phyloP scores from a whole-genome alignment of 2,113 vertebrate genomes.

The Heteronetta atricapilla region DNA sequence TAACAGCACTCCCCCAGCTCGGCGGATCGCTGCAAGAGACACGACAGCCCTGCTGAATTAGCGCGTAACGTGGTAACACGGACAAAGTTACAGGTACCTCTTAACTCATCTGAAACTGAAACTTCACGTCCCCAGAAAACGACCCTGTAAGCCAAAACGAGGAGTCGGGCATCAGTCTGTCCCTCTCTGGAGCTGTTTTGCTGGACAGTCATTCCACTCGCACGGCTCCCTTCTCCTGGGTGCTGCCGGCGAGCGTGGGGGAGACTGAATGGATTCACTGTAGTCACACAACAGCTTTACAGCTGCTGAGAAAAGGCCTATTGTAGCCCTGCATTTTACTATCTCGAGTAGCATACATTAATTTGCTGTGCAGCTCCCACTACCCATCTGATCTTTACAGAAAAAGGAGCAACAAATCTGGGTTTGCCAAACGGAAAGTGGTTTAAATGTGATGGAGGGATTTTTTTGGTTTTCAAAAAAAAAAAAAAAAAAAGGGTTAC shows the following conservation, averaged over 20 bases:
- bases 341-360: conserved; percentile 50
- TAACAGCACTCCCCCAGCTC: neutral
- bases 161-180: neutral
- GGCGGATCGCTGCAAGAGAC: neutral
- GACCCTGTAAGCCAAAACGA: neutral
- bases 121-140: neutral
- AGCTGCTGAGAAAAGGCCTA: conserved; percentile 27
- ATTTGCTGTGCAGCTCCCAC: conserved; percentile 58
- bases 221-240: neutral
- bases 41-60: neutral
- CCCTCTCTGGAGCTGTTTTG: neutral
- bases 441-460: neutral
- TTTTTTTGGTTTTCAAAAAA: neutral
- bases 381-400: conserved; percentile 49
- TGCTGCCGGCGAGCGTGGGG: conserved; percentile 44
- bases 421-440: neutral
- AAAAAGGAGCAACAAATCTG: conserved; percentile 26
- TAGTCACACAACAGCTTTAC: conserved; percentile 32
- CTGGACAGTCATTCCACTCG: conserved; percentile 8
- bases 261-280: conserved; percentile 22
- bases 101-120: neutral
- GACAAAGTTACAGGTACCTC: neutral
- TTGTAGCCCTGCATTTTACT: conserved; percentile 29
- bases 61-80: neutral
- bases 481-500: neutral